Base-by-base conservation (phyloP, 2,888 invertebrate species). In the Ischnura elegans region DNA sequence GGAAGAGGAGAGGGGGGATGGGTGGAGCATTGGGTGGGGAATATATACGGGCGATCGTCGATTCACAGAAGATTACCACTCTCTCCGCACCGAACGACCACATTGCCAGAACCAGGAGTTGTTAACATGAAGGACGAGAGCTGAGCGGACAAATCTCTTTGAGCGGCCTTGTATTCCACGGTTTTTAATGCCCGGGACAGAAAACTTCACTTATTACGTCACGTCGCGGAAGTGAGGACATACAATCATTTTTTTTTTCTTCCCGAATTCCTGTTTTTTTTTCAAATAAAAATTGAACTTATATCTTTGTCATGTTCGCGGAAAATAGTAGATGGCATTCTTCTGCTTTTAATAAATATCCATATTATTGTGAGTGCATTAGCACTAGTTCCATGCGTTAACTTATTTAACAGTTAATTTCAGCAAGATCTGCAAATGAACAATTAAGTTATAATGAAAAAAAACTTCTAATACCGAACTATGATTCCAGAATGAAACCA, bases 51-150 rank as follows among this genome's bases (percentile, higher is more conserved):
- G 36, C 36, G 76, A 76, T 8, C 76, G 76, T 76, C 76, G 29
- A 76, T 76, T 76, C 36, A 76, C 76, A 29, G 13, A 76, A 36
- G 76, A 76, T 76, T 76, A 76, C 36, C 76, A 76, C 76, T 76
- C 76, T 36, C 76, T 10, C 16, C 76, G 29, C n/a, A 76, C n/a
- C 76, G 13, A 76, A 76, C 76, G 76, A 76, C 76, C 76, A 36
- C 76, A 76, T 76, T 76, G 29, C 29, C 76, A 76, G 76, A 76
- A 76, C 76, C 29, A 36, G n/a, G 76, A 36, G 36, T 76, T 36
- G 76, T 76, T 76, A 76, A 76, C 76, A 76, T 76, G 36, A 29
- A 76, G 13, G 76, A 76, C 10, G 29, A 10, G 76, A 76, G 76
- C 16, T 29, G 36, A 36, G n/a, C n/a, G 76, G 76, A 76, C 61